A percentile compares a stretch with the other conserved stretches of the same genome.
Conservation (phyloP, 2,113 vertebrate species). For the Xenopus borealis region DNA sequence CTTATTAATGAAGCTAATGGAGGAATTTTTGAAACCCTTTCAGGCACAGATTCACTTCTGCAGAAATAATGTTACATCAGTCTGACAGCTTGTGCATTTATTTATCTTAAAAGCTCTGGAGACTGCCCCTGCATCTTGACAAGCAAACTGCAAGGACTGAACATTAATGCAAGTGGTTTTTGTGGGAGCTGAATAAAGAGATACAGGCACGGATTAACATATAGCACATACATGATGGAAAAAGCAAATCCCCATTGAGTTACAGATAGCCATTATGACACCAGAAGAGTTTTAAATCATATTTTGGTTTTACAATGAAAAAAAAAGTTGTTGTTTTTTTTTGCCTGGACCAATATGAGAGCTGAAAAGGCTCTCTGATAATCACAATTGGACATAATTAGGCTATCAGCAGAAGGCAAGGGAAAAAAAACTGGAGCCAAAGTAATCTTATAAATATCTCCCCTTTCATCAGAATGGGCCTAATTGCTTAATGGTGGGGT, state of each 20-base stretch:
- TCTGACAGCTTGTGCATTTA: slow-evolving; percentile 20
- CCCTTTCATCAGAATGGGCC: slow-evolving; percentile 13
- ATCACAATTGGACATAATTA: slow-evolving; percentile 20
- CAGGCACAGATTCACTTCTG: slow-evolving; percentile 24
- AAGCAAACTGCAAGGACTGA: slow-evolving; percentile 25
- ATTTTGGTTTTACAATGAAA: no score
- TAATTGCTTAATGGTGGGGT: slow-evolving; percentile 12
- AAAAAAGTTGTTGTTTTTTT: no score
- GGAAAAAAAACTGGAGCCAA: slow-evolving; percentile 19
- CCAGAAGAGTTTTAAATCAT: no score
- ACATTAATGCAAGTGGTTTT: neutral
- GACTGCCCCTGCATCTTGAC: neutral
- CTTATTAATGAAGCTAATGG: slow-evolving; percentile 15
- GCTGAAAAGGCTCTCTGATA: slow-evolving; percentile 1
- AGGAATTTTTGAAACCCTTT: slow-evolving; percentile 5
- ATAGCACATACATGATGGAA: neutral
- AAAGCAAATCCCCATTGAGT: neutral
- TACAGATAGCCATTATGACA: neutral
- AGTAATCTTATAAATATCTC: slow-evolving; percentile 20
- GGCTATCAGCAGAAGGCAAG: slow-evolving; percentile 7
- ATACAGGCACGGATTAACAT: slow-evolving; percentile 6
- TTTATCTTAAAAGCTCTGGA: slow-evolving; percentile 23
- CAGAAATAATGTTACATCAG: slow-evolving; percentile 33
- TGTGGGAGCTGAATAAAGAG: slow-evolving; percentile 7
- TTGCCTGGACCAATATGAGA: neutral